Evolutionary conservation across 2,888 invertebrate species (phyloP).

Genomic region (Mesoligia furuncula): DNA sequence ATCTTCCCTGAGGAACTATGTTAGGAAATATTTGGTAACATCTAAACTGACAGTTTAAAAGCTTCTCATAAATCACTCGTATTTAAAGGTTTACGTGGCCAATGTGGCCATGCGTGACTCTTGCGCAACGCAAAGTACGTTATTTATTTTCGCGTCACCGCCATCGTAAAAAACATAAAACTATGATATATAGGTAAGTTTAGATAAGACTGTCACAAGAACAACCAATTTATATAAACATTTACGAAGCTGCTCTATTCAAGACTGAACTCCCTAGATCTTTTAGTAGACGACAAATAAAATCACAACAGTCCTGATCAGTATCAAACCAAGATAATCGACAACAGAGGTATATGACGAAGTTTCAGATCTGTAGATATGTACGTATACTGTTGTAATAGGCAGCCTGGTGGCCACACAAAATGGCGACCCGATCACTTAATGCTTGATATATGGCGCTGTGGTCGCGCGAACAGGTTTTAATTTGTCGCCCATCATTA

Average conservation of each 20-base stretch:
- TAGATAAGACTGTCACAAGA: slow-evolving; percentile 20
- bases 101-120: slow-evolving; percentile 34
- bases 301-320: not conserved
- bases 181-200: slow-evolving; percentile 3
- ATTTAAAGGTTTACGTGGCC: slow-evolving; percentile 56
- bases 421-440: slow-evolving; percentile 54
- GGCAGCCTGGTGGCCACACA: slow-evolving; percentile 21
- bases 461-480: slow-evolving; percentile 51
- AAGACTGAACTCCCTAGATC: not conserved
- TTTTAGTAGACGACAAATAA: not conserved
- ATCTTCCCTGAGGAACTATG: slow-evolving; percentile 50
- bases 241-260: not conserved
- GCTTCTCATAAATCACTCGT: slow-evolving; percentile 63
- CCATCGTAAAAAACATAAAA: slow-evolving; percentile 34
- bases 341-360: not conserved
- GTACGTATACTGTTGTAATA: slow-evolving; percentile 2
- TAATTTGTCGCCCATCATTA: slow-evolving; percentile 63
- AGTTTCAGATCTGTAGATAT: not conserved
- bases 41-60: slow-evolving; percentile 59
- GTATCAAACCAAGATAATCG: not conserved
- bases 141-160: slow-evolving; percentile 60
- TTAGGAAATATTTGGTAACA: slow-evolving; percentile 48
- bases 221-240: not conserved
- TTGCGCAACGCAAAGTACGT: slow-evolving; percentile 55
- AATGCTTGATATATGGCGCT: slow-evolving; percentile 52